These are phyloP conservation scores for Ips typographus DNA, from an alignment of 1,140 invertebrate genomes.

Conservation along the genomic window DNA sequence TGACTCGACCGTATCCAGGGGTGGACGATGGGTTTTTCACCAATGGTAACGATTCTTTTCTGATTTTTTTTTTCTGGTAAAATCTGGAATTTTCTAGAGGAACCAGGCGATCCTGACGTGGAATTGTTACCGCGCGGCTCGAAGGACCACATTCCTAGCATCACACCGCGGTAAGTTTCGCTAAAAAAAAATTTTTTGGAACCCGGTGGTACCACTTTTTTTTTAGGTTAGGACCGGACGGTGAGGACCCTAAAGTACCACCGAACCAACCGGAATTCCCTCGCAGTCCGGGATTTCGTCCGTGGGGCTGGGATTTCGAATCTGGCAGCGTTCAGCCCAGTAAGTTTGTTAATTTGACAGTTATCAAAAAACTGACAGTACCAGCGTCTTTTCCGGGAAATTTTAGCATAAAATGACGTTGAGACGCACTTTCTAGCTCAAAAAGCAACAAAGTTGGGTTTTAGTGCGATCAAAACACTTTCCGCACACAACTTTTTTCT, in stretches of 20 bases:
- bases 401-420: too few relatives aligned
- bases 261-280: slow-evolving; percentile 13
- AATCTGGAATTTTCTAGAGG: neutral
- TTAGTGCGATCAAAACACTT: too few relatives aligned
- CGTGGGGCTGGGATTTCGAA: slow-evolving; percentile 31
- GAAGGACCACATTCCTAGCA: slow-evolving; percentile 18
- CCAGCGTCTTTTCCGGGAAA: too few relatives aligned
- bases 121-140: slow-evolving; percentile 20
- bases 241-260: slow-evolving; percentile 6
- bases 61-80: neutral
- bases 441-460: too few relatives aligned
- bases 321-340: too few relatives aligned
- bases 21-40: slow-evolving; percentile 59
- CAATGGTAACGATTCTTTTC: slow-evolving; percentile 6
- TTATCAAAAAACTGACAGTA: too few relatives aligned
- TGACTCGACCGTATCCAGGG: slow-evolving; percentile 51
- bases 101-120: slow-evolving; percentile 31
- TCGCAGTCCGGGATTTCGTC: slow-evolving; percentile 21
- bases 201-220: too few relatives aligned
- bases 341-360: slow-evolving; percentile 8
- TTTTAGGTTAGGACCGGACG: slow-evolving; percentile 11
- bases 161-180: slow-evolving; percentile 26
- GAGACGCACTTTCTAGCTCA: too few relatives aligned
- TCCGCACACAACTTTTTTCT: too few relatives aligned
- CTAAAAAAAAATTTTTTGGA: too few relatives aligned